These are phyloP conservation scores for Macroglossus sobrinus DNA, from an alignment of 2,113 vertebrate genomes.

Conservation along the genomic window DNA sequence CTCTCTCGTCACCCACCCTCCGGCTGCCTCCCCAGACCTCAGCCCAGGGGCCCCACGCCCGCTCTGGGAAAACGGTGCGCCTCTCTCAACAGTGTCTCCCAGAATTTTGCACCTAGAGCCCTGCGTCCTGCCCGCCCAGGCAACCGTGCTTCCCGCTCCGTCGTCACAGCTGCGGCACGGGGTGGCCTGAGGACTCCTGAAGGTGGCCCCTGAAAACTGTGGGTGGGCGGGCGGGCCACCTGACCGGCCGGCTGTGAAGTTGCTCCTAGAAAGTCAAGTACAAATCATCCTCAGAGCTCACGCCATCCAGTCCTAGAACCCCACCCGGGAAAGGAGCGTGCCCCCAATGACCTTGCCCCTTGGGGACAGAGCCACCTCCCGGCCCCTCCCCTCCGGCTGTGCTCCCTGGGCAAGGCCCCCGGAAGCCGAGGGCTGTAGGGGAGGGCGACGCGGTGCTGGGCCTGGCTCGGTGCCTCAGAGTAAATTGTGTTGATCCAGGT, in stretches of 20 bases:
- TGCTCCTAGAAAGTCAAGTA: background rate
- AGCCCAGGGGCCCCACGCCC: background rate
- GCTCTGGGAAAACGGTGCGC: fast-evolving
- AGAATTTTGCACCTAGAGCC: background rate
- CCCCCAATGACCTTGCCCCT: background rate
- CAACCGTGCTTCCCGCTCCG: background rate
- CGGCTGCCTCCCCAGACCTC: background rate
- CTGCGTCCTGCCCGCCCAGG: too few species aligned
- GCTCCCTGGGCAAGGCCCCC: background rate
- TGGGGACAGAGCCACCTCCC: background rate
- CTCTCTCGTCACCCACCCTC: background rate
- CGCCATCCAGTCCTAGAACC: background rate
- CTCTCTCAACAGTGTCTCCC: background rate
- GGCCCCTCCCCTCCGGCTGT: fast-evolving
- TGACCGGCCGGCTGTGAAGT: background rate
- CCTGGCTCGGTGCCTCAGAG: background rate
- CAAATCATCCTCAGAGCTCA: background rate
- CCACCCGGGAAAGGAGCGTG: background rate
- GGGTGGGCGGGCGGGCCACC: too few species aligned
- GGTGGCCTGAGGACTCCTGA: background rate
- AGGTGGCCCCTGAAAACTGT: background rate
- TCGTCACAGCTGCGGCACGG: background rate
- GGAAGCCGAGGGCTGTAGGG: fast-evolving
- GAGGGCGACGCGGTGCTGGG: fast-evolving
- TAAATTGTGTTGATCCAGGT: background rate